Evolutionary conservation across 2,888 invertebrate species (phyloP).

Genomic region (Protonemura montana): DNA sequence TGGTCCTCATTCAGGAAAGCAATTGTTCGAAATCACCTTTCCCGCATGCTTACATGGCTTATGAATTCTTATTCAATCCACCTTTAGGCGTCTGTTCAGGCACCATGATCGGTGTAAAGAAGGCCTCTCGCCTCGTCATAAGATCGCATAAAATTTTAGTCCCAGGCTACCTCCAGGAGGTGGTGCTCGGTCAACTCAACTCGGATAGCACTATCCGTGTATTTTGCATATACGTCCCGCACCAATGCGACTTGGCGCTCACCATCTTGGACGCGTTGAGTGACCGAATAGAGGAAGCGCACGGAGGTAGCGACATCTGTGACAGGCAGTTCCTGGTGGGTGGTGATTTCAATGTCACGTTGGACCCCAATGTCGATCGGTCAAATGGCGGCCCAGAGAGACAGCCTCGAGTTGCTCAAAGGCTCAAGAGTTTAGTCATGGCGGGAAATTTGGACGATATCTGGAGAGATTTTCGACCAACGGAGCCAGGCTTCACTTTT

Average conservation of each 20-base stretch:
- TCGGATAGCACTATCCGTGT: no score
- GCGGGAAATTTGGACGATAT: background rate
- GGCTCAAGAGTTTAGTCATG: background rate
- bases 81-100: background rate
- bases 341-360: background rate
- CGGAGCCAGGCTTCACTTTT: constrained; percentile 18
- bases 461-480: background rate
- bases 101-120: background rate
- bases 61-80: background rate
- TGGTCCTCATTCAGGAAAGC: no score
- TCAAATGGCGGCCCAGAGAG: background rate
- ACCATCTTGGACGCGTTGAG: no score
- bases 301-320: no score
- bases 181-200: background rate
- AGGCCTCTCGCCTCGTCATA: background rate
- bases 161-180: background rate
- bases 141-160: background rate
- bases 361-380: constrained; percentile 14
- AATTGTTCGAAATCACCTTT: no score
- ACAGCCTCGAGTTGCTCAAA: constrained; percentile 12
- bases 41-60: no score
- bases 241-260: no score
- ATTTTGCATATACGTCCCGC: no score
- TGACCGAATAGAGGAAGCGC: no score
- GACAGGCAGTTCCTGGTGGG: background rate